A percentile compares a stretch with the other conserved stretches of the same genome.
Conservation (phyloP, 2,888 invertebrate genomes). For the Cryptosula pallasiana region DNA sequence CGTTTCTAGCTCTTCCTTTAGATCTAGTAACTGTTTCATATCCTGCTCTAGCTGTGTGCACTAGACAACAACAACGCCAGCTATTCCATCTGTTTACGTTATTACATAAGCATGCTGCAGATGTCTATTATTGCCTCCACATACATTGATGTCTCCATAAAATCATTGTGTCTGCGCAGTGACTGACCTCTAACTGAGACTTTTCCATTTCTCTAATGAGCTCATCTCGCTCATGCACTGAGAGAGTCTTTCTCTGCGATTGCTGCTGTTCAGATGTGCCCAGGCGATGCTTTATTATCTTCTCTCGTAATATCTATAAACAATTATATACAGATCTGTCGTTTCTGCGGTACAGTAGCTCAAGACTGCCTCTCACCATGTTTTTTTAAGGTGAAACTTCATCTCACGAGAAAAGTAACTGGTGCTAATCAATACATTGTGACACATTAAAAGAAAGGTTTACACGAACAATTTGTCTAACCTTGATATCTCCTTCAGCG, state of each 20-base stretch:
- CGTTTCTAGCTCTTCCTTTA: constrained; percentile 74
- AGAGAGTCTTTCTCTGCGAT: constrained; percentile 31
- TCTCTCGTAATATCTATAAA: constrained; percentile 50
- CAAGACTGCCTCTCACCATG: no score
- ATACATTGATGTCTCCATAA: no score
- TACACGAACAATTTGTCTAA: constrained; percentile 30
- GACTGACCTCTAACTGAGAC: constrained; percentile 64
- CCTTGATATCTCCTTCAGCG: constrained; percentile 55
- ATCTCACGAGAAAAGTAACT: no score
- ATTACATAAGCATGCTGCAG: no score
- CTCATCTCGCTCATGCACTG: constrained; percentile 63
- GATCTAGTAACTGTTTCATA: constrained; percentile 72
- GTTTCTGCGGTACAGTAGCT: no score
- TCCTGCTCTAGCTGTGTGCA: constrained; percentile 71
- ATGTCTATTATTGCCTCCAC: no score
- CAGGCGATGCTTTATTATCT: constrained; percentile 49
- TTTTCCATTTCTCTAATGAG: constrained; percentile 65
- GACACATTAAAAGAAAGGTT: no score
- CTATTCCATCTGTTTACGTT: no score
- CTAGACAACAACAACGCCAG: no score
- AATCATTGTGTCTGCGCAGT: no score
- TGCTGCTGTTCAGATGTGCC: constrained; percentile 52
- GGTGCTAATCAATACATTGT: no score
- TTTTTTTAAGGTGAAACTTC: no score
- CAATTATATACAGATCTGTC: not conserved